Base-by-base conservation (phyloP, 1,140 invertebrate genomes). In the Ephestia elutella region DNA sequence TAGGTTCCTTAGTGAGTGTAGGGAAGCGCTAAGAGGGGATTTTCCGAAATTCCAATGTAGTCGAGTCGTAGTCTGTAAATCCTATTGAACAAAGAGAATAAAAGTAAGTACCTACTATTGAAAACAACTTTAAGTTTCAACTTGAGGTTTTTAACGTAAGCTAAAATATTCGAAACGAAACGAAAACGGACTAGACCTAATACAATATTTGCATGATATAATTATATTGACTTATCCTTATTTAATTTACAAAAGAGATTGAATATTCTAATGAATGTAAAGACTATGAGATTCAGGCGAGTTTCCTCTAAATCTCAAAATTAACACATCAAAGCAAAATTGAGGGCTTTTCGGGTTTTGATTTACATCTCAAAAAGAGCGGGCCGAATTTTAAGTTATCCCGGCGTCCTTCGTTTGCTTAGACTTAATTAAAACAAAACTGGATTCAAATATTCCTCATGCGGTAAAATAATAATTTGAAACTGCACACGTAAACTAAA, bases 331-430 rank as follows among this genome's bases (percentile, higher is more conserved):
- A 78, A 78, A 78, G 73, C 44, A 60, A 65, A 71, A 69, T 72
- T 68, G 63, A 55, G 66, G 66, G 64, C 69, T 69, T 77, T 80
- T 76, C 64, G 65, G 73, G 63, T 72, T 76, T 70, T 66, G 78
- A 80, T 80, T 80, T 80, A 75, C 78, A 80, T 78, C 75, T 75
- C 71, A 80, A 80, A 80, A 74, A 68, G 59, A 56, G 55, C 32
- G 49, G 50, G 57, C 50, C 7, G 20, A 59, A 32, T 57, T 57
- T 57, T 18, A 50, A 50, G 48, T 32, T 57, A 50, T 32, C 17
- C 17, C 8, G 54, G 5, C 30, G 38, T 44, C 38, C 15, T 44
- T 44, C 38, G 13, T 44, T 44, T 15, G 15, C 38, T 4, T 2
- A 15, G 38, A 2, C 38, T 44, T 44, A 15, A 44, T 44, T 44